These are phyloP conservation scores for Callionymus lyra DNA, from an alignment of 2,113 vertebrate species.

Conservation along the genomic window DNA sequence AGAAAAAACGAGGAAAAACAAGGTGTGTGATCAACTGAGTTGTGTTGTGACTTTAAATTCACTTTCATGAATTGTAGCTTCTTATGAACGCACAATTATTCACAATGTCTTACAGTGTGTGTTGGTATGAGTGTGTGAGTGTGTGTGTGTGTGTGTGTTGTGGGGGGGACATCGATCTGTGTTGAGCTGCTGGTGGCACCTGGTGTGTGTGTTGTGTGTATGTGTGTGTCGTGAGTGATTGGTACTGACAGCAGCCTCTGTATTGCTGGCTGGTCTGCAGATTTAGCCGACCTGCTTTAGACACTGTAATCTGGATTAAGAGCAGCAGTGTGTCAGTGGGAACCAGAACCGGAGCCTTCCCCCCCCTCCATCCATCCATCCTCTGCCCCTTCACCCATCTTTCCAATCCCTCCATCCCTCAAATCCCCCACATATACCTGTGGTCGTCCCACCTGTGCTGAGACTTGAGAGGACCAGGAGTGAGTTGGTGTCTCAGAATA, in stretches of 20 bases:
- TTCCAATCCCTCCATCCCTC: slow-evolving; percentile 6
- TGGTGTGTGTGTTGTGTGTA: slow-evolving; percentile 27
- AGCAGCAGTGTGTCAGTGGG: slow-evolving; percentile 65
- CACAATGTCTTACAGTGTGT: background rate
- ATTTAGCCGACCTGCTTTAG: slow-evolving; percentile 72
- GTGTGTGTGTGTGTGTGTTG: slow-evolving; percentile 2
- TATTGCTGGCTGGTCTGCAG: slow-evolving; percentile 66
- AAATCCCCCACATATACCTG: slow-evolving; percentile 1
- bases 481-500: background rate
- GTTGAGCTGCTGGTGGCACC: slow-evolving; percentile 40
- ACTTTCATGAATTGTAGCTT: no score
- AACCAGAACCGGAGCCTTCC: slow-evolving; percentile 38
- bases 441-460: background rate
- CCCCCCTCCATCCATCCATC: slow-evolving; percentile 40
- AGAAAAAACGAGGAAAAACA: background rate
- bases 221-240: slow-evolving; percentile 58
- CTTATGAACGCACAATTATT: background rate
- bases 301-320: slow-evolving; percentile 75
- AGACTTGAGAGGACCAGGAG: background rate
- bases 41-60: background rate
- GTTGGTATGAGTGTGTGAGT: background rate
- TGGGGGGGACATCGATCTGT: slow-evolving; percentile 7
- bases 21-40: background rate
- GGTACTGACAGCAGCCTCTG: slow-evolving; percentile 68
- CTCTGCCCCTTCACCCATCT: slow-evolving; percentile 38